phyloP scores from a whole-genome alignment of 2,888 invertebrate genomes.

The Candidula unifasciata region DNA sequence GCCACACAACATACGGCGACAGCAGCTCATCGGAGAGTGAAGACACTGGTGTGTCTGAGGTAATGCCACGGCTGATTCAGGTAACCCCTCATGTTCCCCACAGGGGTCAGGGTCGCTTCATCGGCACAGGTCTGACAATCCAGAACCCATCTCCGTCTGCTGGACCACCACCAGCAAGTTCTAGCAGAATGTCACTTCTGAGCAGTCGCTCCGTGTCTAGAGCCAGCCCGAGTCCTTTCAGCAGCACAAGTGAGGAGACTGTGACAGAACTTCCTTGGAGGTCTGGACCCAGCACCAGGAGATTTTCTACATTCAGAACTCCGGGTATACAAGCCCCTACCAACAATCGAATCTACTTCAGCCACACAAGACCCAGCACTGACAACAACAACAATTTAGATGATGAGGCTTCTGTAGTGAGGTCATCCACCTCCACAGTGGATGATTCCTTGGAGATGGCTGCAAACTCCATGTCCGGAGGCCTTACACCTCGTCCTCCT shows the following conservation, averaged over 20 bases:
- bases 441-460: constrained; percentile 12
- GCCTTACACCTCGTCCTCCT: constrained; percentile 45
- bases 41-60: not conserved
- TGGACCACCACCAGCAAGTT: not conserved
- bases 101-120: constrained; percentile 41
- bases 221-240: constrained; percentile 43
- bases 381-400: constrained; percentile 43
- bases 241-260: constrained; percentile 49
- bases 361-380: constrained; percentile 49
- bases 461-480: constrained; percentile 5
- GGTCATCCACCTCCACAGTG: constrained; percentile 26
- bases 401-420: constrained; percentile 10
- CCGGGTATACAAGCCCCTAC: constrained; percentile 23
- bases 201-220: constrained; percentile 5
- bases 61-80: constrained; percentile 52
- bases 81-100: constrained; percentile 51
- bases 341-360: constrained; percentile 51
- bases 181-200: constrained; percentile 2
- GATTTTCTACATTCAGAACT: not conserved
- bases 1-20: constrained; percentile 59
- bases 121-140: constrained; percentile 54
- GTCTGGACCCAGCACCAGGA: not conserved
- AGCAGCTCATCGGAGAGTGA: constrained; percentile 22
- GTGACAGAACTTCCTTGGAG: constrained; percentile 41
- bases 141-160: constrained; percentile 15